phyloP scores from a whole-genome alignment of 2,888 invertebrate species.

The Philaethria dido region DNA sequence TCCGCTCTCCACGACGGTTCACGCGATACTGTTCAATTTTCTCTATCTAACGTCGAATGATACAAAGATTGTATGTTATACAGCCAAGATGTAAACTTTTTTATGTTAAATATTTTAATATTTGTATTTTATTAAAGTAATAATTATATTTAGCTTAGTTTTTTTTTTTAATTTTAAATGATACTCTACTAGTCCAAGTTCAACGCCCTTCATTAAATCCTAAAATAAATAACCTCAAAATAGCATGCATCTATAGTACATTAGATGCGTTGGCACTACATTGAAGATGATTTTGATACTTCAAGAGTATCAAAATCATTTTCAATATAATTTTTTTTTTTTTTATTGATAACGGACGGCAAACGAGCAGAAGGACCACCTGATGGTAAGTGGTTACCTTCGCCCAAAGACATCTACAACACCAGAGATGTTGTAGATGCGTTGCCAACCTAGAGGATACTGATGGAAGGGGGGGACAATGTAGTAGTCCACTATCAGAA shows the following conservation, averaged over 20 bases:
- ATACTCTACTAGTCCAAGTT: slow-evolving; percentile 33
- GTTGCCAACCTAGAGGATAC: too few species aligned
- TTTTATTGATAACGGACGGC: too few species aligned
- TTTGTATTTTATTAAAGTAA: slow-evolving; percentile 48
- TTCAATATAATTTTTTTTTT: too few species aligned
- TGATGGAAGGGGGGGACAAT: too few species aligned
- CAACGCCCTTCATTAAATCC: slow-evolving; percentile 41
- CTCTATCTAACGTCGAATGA: slow-evolving; percentile 46
- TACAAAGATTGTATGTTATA: slow-evolving; percentile 60
- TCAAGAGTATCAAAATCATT: too few species aligned
- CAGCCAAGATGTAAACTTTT: slow-evolving; percentile 64
- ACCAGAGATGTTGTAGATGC: too few species aligned
- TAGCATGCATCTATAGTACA: slow-evolving; percentile 27
- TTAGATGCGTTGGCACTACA: background rate
- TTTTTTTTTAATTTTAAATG: background rate
- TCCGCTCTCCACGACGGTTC: slow-evolving; percentile 53
- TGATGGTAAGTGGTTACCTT: too few species aligned
- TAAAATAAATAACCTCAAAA: slow-evolving; percentile 40
- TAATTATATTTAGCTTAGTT: too few species aligned
- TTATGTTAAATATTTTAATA: too few species aligned
- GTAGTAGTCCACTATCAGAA: too few species aligned
- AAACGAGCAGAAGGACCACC: too few species aligned
- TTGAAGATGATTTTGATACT: slow-evolving; percentile 10
- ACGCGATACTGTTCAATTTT: slow-evolving; percentile 58
- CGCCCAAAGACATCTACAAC: too few species aligned